phyloP scores from a whole-genome alignment of 2,888 invertebrate genomes.

The Carabus problematicus region DNA sequence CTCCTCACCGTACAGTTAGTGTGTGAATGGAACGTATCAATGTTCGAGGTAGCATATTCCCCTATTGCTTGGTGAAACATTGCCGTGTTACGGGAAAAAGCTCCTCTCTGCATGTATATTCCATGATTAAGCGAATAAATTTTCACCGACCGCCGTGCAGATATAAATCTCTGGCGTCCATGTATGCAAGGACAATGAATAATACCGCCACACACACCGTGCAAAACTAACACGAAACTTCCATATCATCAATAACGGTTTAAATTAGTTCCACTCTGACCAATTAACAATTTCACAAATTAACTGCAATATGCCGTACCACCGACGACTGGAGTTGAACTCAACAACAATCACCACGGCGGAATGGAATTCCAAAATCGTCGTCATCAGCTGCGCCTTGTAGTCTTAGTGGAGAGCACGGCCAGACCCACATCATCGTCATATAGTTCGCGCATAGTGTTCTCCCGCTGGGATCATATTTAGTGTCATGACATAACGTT shows the following conservation, averaged over 20 bases:
- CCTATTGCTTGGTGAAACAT: too few relatives aligned
- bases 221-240: conserved; percentile 26
- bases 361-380: too few relatives aligned
- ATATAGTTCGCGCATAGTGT: conserved; percentile 10
- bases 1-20: not conserved
- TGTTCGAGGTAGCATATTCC: too few relatives aligned
- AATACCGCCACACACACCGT: conserved; percentile 16
- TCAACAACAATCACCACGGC: conserved; percentile 2
- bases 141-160: too few relatives aligned
- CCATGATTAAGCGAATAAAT: too few relatives aligned
- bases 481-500: conserved; percentile 32
- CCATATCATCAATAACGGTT: conserved; percentile 32
- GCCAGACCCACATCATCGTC: conserved; percentile 13
- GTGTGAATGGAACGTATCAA: too few relatives aligned
- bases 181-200: conserved; percentile 13
- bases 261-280: conserved; percentile 28
- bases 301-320: conserved; percentile 11
- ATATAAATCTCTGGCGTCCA: too few relatives aligned
- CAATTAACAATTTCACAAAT: conserved; percentile 34
- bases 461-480: conserved; percentile 26
- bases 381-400: not conserved
- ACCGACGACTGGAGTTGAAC: not conserved
- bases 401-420: not conserved
- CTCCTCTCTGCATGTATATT: too few relatives aligned
- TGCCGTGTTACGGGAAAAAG: too few relatives aligned